A percentile compares a stretch with the other conserved stretches of the same genome.
phyloP scores from a whole-genome alignment of 2,113 vertebrate species.

The Nothoprocta perdicaria region DNA sequence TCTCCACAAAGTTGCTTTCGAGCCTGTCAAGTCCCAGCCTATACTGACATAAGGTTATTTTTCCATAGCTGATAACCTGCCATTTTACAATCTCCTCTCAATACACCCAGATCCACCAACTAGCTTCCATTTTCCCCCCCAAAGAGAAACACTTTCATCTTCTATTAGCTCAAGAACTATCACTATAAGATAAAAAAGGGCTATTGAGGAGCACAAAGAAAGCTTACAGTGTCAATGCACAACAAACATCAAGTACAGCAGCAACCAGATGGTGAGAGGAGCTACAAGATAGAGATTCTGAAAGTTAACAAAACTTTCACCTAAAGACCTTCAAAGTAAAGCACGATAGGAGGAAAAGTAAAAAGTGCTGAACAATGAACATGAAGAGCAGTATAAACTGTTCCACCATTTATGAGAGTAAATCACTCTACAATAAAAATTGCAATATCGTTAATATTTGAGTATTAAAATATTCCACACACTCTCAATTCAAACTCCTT shows the following conservation, averaged over 20 bases:
- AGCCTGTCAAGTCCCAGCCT: not conserved
- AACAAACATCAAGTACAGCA: not conserved
- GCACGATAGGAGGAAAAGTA: too few species aligned
- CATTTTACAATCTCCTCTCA: not conserved
- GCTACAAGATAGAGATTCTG: not conserved
- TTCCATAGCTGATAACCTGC: too few species aligned
- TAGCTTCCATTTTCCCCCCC: not conserved
- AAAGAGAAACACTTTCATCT: not conserved
- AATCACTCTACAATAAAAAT: not conserved
- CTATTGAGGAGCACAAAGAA: not conserved
- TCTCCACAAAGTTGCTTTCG: too few species aligned
- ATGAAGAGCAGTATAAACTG: conserved; percentile 3
- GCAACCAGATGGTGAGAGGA: not conserved
- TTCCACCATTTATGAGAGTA: not conserved
- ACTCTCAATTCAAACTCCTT: not conserved
- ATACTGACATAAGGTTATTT: not conserved
- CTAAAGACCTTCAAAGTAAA: not conserved
- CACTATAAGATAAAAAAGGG: not conserved
- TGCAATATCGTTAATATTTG: not conserved
- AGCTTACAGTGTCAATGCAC: not conserved
- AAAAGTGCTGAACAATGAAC: too few species aligned
- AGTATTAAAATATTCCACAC: not conserved
- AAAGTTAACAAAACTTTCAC: not conserved
- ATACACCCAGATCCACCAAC: not conserved
- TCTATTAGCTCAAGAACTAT: not conserved